Base-by-base conservation (phyloP, 1,140 invertebrate species). In the Listronotus oregonensis region DNA sequence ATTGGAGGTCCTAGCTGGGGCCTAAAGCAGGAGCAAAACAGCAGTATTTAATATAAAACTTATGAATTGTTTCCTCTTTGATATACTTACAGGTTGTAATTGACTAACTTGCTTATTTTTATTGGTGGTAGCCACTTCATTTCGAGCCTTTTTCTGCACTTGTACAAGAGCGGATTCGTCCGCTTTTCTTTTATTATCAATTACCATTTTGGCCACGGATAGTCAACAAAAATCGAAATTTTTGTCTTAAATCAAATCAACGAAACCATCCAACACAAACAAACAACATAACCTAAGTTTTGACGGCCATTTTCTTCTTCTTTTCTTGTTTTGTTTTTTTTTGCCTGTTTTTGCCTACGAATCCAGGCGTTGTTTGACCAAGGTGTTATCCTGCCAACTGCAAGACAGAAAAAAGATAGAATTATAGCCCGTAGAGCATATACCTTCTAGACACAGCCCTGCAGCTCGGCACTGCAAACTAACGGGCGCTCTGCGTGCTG, bases 1-100 rank as follows among this genome's bases (percentile, higher is more conserved):
- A 70, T 87, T 91, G 0, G 96, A 98, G 10, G 95, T 96, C 68
- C 96, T 82, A 34, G 89, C 87, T 44, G 91, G 87, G 37, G 73
- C 67, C 73, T 78, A 59, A 42, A 74, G 71, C 50, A 47, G 57
- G 9, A 50, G 32, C 59, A 17, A 44, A 64, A 68, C 18, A 40
- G 11, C 59, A 32, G 0, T 18, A 66, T 14, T 74, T 76, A 76
- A 71, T 18, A 58, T 32, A 14, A 63, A 58, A 47, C 58, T 12
- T 52, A 43, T 17, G 34, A n/a, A 69, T 44, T 27, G 64, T 21
- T 7, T n/a, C 4, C 18, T 44, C 17, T 18, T 44, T 57, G 6
- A 32, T 43, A 57, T 64, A 77, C 80, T 80, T 76, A 85, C 82
- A 44, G 84, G 83, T 74, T 86, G 84, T 61, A 88, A 80, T 43